phyloP scores from a whole-genome alignment of 2,888 invertebrate genomes.

The Nezara viridula region DNA sequence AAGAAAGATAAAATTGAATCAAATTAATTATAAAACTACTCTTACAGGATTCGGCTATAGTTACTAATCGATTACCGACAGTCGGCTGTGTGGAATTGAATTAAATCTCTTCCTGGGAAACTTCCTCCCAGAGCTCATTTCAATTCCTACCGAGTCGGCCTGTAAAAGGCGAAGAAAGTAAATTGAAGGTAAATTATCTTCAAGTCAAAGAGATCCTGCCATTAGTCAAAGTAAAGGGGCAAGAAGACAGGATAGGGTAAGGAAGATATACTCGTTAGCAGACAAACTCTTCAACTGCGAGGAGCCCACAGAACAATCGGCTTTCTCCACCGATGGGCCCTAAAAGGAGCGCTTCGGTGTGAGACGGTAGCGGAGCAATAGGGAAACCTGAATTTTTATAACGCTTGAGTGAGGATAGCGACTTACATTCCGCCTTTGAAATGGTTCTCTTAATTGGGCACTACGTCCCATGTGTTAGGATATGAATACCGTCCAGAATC shows the following conservation, averaged over 20 bases:
- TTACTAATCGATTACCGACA: constrained; percentile 1
- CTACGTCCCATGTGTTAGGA: constrained; percentile 26
- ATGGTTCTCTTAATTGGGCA: constrained; percentile 27
- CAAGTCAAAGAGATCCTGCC: constrained; percentile 21
- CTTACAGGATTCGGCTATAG: not conserved
- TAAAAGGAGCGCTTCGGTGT: constrained; percentile 15
- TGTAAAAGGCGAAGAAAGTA: constrained; percentile 46
- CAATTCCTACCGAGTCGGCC: constrained; percentile 22
- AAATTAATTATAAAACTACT: not conserved
- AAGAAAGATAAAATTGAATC: not conserved
- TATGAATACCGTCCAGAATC: not conserved
- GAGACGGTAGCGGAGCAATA: constrained; percentile 21
- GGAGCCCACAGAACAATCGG: constrained; percentile 13
- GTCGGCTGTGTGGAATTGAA: not conserved
- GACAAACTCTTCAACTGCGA: constrained; percentile 16
- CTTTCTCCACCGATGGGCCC: constrained; percentile 6
- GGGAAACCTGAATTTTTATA: constrained; percentile 39
- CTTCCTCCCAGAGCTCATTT: constrained; percentile 22
- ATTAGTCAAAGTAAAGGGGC: constrained; percentile 46
- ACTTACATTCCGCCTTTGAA: not conserved
- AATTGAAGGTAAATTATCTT: constrained; percentile 36
- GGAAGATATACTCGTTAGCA: constrained; percentile 48
- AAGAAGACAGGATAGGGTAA: not conserved
- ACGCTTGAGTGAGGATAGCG: not conserved
- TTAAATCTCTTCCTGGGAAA: constrained; percentile 46